phyloP scores from a whole-genome alignment of 2,797 vertebrate species.

The Schizothorax lantsangensis region DNA sequence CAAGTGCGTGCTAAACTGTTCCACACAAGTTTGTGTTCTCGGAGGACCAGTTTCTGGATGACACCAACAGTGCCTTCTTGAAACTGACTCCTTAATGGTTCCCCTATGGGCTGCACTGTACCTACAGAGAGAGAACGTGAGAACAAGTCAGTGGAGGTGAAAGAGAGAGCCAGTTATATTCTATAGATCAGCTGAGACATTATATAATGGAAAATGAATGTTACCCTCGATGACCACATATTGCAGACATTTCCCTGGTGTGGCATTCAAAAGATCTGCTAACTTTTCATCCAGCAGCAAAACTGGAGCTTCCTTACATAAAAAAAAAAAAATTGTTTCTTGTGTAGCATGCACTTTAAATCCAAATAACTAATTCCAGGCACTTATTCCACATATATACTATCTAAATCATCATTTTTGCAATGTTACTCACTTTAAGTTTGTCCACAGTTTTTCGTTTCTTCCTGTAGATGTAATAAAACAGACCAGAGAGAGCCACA shows the following conservation, averaged over 20 bases:
- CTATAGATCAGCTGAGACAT: background rate
- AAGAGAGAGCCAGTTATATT: background rate
- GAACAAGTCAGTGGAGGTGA: background rate
- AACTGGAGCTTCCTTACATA: slow-evolving; percentile 80
- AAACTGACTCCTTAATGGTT: slow-evolving; percentile 81
- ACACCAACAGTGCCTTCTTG: slow-evolving; percentile 82
- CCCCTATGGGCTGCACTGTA: slow-evolving; percentile 78
- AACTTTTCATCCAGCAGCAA: slow-evolving; percentile 78
- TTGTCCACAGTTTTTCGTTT: slow-evolving; percentile 75
- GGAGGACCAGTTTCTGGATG: slow-evolving; percentile 84
- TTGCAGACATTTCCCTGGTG: slow-evolving; percentile 79
- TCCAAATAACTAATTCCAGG: background rate
- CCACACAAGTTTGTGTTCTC: slow-evolving; percentile 87
- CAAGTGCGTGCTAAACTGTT: slow-evolving; percentile 82
- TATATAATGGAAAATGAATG: slow-evolving; percentile 5
- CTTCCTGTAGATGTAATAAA: slow-evolving; percentile 83
- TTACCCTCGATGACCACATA: slow-evolving; percentile 90
- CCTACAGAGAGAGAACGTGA: slow-evolving; percentile 69
- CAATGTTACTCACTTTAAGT: slow-evolving; percentile 77
- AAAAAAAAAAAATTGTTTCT: too few relatives aligned
- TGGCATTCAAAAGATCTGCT: slow-evolving; percentile 76
- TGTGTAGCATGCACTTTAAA: background rate
- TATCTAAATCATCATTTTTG: background rate
- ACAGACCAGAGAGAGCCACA: slow-evolving; percentile 82
- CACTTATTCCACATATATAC: background rate